These are phyloP conservation scores for Zoanthus sansibaricus DNA, from an alignment of 92 coral and sea anemone species.

Conservation along the genomic window DNA sequence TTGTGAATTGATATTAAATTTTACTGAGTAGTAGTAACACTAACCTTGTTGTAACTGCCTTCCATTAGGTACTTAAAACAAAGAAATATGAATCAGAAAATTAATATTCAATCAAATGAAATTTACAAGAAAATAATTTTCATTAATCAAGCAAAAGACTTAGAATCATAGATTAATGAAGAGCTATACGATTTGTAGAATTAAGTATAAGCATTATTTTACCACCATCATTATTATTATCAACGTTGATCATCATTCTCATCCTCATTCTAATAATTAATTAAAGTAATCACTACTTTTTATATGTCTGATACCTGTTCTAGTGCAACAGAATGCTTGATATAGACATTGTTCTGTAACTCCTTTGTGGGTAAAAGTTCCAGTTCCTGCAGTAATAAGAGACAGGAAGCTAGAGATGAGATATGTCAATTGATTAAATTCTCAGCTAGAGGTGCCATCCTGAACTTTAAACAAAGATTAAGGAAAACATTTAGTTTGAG, in stretches of 20 bases:
- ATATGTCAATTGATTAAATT: neutral
- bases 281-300: no score
- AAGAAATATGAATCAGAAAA: constrained; percentile 3
- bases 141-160: neutral
- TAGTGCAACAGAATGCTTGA: constrained; percentile 90
- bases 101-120: neutral
- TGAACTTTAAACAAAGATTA: no score
- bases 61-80: constrained; percentile 91
- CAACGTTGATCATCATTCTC: no score
- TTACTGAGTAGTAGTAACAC: neutral
- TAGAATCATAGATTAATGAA: neutral
- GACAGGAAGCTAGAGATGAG: neutral
- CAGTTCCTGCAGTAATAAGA: constrained; percentile 73
- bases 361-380: constrained; percentile 97
- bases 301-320: constrained; percentile 72
- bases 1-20: neutral
- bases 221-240: no score
- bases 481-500: no score
- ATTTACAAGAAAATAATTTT: neutral
- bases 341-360: constrained; percentile 90
- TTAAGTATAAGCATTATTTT: no score
- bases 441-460: no score
- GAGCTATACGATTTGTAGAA: no score
- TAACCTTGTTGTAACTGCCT: constrained; percentile 96
- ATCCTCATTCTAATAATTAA: neutral